phyloP scores from a whole-genome alignment of 2,888 invertebrate species.

The Machimus rusticus region DNA sequence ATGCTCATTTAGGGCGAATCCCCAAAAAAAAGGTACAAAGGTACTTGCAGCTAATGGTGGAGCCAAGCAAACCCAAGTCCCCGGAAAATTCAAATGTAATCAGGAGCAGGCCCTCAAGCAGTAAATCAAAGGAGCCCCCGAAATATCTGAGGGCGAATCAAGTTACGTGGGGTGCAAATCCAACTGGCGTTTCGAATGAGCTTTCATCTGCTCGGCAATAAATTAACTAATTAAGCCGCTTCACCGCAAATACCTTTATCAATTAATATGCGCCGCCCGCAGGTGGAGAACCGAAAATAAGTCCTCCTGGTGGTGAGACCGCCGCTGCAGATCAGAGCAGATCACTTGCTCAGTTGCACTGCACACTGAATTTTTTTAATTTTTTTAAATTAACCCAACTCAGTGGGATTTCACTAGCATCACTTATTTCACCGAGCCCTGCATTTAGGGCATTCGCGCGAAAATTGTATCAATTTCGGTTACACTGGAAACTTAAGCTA shows the following conservation, averaged over 20 bases:
- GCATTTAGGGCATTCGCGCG: background rate
- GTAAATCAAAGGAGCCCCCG: background rate
- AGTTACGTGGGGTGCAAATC: background rate
- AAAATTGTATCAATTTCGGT: background rate
- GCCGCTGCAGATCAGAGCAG: background rate
- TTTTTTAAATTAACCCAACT: background rate
- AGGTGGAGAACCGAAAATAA: background rate
- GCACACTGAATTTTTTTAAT: background rate
- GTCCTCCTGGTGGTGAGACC: background rate
- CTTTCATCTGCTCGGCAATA: constrained; percentile 13
- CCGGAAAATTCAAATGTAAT: constrained; percentile 10
- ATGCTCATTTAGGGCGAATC: background rate
- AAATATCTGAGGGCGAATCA: background rate
- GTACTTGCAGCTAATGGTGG: background rate
- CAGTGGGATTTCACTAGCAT: background rate
- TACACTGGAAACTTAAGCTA: background rate
- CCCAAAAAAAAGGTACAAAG: background rate
- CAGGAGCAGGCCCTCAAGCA: background rate
- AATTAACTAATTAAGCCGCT: constrained; percentile 20
- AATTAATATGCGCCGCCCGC: background rate
- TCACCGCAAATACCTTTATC: background rate
- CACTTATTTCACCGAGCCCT: background rate
- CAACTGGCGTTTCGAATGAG: background rate
- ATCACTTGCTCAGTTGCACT: background rate
- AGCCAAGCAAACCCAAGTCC: background rate